Conservation (phyloP, 2,113 vertebrate genomes). For the Panthera leo region DNA sequence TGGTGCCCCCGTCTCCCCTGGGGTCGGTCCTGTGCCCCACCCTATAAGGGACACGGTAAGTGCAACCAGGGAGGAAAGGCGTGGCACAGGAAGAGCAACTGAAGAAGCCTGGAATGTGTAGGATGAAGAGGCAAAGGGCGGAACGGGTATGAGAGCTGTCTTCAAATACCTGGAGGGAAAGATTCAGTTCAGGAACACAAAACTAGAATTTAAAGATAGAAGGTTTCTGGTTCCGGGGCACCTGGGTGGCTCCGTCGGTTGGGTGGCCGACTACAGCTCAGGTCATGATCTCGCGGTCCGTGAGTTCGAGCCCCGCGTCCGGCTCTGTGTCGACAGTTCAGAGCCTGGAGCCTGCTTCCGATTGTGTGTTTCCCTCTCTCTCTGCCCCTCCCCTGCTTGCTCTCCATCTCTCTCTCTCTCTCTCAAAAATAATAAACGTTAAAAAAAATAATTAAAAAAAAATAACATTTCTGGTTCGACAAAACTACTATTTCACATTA, state of each 20-base stretch:
- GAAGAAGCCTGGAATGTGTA: not conserved
- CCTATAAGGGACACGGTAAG: not conserved
- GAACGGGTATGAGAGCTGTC: not conserved
- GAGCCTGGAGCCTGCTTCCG: not conserved
- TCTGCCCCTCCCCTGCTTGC: not conserved
- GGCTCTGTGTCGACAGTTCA: not conserved
- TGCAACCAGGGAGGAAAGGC: not conserved
- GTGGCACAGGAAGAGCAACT: not conserved
- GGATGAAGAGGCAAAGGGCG: not conserved
- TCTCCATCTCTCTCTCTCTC: not conserved
- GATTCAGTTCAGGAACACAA: not conserved
- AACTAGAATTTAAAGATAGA: not conserved
- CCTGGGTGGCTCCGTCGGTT: not conserved
- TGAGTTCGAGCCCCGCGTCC: not conserved
- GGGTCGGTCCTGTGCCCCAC: not conserved
- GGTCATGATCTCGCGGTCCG: not conserved
- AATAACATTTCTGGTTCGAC: not conserved
- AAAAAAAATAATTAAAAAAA: not conserved
- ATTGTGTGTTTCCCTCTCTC: not conserved
- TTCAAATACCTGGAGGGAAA: not conserved
- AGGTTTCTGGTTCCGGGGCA: not conserved
- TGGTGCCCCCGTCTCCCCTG: not conserved
- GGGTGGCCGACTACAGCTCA: not conserved
- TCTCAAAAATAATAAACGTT: not conserved
- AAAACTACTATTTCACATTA: not conserved